Evolutionary conservation across 2,888 invertebrate genomes (phyloP).

Genomic region (Hipparchia sbordonii): DNA sequence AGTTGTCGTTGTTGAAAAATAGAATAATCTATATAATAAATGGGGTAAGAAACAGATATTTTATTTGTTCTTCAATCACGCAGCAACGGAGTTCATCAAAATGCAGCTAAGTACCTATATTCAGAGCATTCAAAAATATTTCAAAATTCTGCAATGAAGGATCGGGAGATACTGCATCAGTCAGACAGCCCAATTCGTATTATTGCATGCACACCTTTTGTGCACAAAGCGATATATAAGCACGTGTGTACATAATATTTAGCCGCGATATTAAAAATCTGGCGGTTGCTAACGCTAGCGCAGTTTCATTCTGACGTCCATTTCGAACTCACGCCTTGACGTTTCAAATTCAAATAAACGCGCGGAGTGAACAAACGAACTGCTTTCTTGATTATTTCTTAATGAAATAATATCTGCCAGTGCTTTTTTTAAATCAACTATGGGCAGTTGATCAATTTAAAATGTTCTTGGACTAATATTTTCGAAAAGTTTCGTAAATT

Average conservation of each 20-base stretch:
- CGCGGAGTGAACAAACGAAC: constrained; percentile 53
- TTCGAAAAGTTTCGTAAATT: constrained; percentile 31
- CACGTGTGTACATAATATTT: neutral
- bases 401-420: constrained; percentile 39
- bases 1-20: too few species aligned
- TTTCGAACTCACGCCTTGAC: constrained; percentile 49
- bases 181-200: neutral
- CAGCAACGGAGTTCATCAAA: too few species aligned
- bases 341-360: constrained; percentile 49
- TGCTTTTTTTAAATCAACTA: constrained; percentile 45
- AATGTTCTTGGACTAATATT: constrained; percentile 27
- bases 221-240: constrained; percentile 17
- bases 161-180: constrained; percentile 1
- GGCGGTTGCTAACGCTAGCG: constrained; percentile 49
- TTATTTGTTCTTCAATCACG: too few species aligned
- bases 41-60: too few species aligned
- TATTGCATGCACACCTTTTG: constrained; percentile 28
- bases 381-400: constrained; percentile 32
- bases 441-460: constrained; percentile 46
- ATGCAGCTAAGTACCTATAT: too few species aligned
- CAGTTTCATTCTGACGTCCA: constrained; percentile 56
- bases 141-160: neutral
- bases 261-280: constrained; percentile 52
- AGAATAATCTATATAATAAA: too few species aligned
- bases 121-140: too few species aligned